Evolutionary conservation across 1,140 invertebrate genomes (phyloP).

Genomic region (Callitettix versicolor): DNA sequence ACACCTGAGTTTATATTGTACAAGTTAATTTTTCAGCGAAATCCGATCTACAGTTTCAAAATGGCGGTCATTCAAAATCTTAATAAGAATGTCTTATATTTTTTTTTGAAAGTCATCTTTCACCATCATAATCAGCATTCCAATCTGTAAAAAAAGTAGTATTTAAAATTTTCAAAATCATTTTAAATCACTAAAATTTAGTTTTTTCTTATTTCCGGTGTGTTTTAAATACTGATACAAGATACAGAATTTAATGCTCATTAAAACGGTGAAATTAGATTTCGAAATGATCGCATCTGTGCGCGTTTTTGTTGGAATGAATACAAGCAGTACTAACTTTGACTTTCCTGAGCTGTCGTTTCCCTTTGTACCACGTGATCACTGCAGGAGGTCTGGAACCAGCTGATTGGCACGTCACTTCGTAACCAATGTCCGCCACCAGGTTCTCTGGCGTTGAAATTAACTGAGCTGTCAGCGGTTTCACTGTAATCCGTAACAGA

Average conservation of each 20-base stretch:
- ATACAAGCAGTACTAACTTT: conserved; percentile 16
- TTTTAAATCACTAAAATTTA: too few relatives aligned
- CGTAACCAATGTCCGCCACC: conserved; percentile 46
- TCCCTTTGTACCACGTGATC: conserved; percentile 32
- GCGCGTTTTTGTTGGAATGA: conserved; percentile 1
- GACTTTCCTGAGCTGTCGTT: conserved; percentile 20
- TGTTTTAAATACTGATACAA: not conserved
- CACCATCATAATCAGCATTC: too few relatives aligned
- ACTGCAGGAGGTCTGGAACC: conserved; percentile 35
- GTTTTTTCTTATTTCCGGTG: too few relatives aligned
- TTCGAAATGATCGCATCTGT: not conserved
- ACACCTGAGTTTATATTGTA: too few relatives aligned
- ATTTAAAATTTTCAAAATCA: too few relatives aligned
- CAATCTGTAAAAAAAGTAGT: too few relatives aligned
- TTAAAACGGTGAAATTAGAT: conserved; percentile 1
- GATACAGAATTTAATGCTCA: not conserved
- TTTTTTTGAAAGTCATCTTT: too few relatives aligned
- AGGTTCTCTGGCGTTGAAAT: conserved; percentile 46
- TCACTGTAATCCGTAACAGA: conserved; percentile 55
- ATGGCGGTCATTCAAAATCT: too few relatives aligned
- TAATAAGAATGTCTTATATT: too few relatives aligned
- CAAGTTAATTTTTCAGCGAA: too few relatives aligned
- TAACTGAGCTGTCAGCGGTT: conserved; percentile 57
- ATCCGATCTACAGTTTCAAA: too few relatives aligned
- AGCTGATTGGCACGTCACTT: conserved; percentile 32